Evolutionary conservation across 2,888 invertebrate genomes (phyloP).

Genomic region (Rhopalosiphum nymphaeae): DNA sequence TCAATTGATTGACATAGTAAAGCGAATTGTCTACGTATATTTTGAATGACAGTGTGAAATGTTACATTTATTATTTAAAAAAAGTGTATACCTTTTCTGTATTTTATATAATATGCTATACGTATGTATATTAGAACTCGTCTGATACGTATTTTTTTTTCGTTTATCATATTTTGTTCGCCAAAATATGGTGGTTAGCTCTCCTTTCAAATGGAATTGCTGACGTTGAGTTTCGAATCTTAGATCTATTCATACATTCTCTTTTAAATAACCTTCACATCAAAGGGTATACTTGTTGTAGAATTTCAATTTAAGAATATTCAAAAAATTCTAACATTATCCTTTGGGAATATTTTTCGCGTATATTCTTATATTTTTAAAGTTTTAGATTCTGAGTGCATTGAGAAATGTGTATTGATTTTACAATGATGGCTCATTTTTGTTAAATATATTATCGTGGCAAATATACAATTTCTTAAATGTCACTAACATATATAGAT

Average conservation of each 20-base stretch:
- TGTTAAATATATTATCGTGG: neutral
- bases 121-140: neutral
- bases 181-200: neutral
- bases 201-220: slow-evolving; percentile 2
- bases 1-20: neutral
- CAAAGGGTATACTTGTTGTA: neutral
- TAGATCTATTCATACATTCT: slow-evolving; percentile 6
- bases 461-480: neutral
- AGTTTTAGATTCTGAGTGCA: neutral
- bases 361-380: neutral
- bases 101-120: neutral
- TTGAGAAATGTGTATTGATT: neutral
- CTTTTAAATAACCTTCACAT: slow-evolving; percentile 1
- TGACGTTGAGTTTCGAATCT: neutral
- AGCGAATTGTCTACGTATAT: neutral
- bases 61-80: neutral
- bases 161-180: slow-evolving; percentile 3
- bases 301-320: slow-evolving; percentile 1
- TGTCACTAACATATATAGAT: neutral
- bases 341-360: slow-evolving; percentile 3
- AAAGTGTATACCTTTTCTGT: neutral
- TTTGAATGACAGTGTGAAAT: neutral
- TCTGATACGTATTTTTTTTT: neutral
- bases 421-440: neutral
- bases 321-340: neutral